A percentile compares a stretch with the other conserved stretches of the same genome.
These are phyloP conservation scores for Anarsia innoxiella DNA, from an alignment of 2,888 invertebrate genomes.

Conservation along the genomic window DNA sequence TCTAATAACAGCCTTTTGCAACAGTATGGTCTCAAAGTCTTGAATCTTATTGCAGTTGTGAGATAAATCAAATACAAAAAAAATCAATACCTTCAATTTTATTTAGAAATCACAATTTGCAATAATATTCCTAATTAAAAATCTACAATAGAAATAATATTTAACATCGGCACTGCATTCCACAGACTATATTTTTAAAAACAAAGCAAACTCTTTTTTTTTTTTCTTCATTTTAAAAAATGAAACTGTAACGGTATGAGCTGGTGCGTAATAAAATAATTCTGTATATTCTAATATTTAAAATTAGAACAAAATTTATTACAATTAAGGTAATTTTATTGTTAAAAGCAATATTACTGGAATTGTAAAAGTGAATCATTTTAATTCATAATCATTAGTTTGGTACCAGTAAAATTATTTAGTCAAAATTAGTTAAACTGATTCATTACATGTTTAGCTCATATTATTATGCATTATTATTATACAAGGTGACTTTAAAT, in stretches of 20 bases:
- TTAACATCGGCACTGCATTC: constrained; percentile 47
- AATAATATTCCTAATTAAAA: constrained; percentile 33
- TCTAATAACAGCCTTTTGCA: background rate
- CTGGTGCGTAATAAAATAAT: constrained; percentile 20
- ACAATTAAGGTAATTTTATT: constrained; percentile 26
- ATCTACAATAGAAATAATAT: constrained; percentile 10
- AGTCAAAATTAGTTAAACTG: constrained; percentile 14
- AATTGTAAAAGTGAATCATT: constrained; percentile 27
- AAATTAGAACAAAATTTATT: constrained; percentile 32
- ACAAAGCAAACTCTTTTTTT: constrained; percentile 12
- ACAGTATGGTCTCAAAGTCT: constrained; percentile 22
- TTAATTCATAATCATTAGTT: background rate
- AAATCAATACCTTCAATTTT: constrained; percentile 6
- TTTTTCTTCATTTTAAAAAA: constrained; percentile 29
- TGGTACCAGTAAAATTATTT: constrained; percentile 10
- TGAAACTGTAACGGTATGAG: constrained; percentile 23
- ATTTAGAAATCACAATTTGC: constrained; percentile 29
- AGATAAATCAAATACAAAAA: too few species aligned
- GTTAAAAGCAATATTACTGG: constrained; percentile 48
- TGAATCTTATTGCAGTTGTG: constrained; percentile 42
- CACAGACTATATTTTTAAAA: constrained; percentile 49
- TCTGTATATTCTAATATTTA: constrained; percentile 17
- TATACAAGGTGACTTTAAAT: too few species aligned
- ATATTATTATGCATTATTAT: too few species aligned
- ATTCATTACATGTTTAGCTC: too few species aligned